A percentile compares a stretch with the other conserved stretches of the same genome.
phyloP scores from a whole-genome alignment of 2,113 vertebrate genomes.

The Laticauda laticaudata region DNA sequence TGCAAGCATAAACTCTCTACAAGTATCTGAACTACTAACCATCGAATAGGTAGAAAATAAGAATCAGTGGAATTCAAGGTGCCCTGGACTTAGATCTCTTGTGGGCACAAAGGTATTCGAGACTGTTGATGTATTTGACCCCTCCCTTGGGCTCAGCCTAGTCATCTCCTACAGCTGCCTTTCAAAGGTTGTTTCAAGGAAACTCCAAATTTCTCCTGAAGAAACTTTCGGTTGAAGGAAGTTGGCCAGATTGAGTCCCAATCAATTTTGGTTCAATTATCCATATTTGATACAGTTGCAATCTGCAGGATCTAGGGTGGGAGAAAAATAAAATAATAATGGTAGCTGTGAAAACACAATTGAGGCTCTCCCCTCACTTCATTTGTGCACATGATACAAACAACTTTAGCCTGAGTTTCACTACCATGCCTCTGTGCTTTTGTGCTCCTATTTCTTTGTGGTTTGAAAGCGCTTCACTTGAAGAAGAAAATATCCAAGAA shows the following conservation, averaged over 20 bases:
- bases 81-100: not conserved
- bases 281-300: not conserved
- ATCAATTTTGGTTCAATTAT: not conserved
- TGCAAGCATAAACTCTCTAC: not conserved
- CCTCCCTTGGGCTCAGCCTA: not conserved
- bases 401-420: not conserved
- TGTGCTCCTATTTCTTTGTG: not conserved
- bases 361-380: not conserved
- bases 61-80: not conserved
- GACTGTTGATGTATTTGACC: not conserved
- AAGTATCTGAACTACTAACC: not conserved
- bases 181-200: not conserved
- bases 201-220: not conserved
- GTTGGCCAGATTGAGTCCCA: not conserved
- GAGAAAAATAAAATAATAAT: not conserved
- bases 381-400: not conserved
- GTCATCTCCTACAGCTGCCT: not conserved
- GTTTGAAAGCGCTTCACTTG: too few relatives aligned
- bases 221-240: not conserved
- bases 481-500: not conserved
- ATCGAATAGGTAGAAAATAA: not conserved
- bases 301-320: not conserved
- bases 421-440: not conserved
- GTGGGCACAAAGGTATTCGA: not conserved
- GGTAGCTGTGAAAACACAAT: not conserved